Conservation (phyloP, 2,113 vertebrate genomes). For the Chauna torquata region DNA sequence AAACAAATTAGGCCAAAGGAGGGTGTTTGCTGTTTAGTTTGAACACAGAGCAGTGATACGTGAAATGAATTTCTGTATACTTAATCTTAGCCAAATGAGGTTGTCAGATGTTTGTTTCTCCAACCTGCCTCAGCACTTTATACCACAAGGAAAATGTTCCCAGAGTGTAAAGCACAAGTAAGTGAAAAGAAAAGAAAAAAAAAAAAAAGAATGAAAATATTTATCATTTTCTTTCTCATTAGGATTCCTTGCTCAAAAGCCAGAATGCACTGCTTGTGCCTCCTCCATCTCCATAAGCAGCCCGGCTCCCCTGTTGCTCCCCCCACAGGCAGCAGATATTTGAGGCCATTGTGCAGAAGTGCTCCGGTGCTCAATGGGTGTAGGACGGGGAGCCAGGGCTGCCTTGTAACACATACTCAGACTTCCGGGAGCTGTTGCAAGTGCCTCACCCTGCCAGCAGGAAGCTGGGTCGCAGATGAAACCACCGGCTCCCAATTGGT, state of each 20-base stretch:
- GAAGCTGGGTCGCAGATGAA: not conserved
- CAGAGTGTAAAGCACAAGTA: not conserved
- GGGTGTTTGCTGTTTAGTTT: not conserved
- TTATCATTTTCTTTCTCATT: slow-evolving; percentile 42
- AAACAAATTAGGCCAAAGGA: slow-evolving; percentile 44
- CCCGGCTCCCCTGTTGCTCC: not conserved
- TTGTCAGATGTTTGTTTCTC: slow-evolving; percentile 60
- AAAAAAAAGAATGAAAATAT: slow-evolving; percentile 31
- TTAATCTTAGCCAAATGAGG: slow-evolving; percentile 70
- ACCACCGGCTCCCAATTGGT: not conserved
- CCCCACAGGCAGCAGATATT: not conserved
- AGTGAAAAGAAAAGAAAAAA: not conserved
- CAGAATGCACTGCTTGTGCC: not conserved
- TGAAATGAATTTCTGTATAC: slow-evolving; percentile 60
- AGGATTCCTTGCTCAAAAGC: not conserved
- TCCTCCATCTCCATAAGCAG: not conserved
- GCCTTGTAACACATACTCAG: not conserved
- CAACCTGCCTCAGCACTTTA: slow-evolving; percentile 60
- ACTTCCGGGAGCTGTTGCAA: not conserved
- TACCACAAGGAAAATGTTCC: slow-evolving; percentile 24
- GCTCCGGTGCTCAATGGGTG: not conserved
- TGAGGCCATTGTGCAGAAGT: not conserved
- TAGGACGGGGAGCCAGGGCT: fast-evolving
- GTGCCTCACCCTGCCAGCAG: not conserved
- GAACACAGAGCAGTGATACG: slow-evolving; percentile 12